phyloP scores from a whole-genome alignment of 2,888 invertebrate genomes.

The Marasmarcha lunaedactyla region DNA sequence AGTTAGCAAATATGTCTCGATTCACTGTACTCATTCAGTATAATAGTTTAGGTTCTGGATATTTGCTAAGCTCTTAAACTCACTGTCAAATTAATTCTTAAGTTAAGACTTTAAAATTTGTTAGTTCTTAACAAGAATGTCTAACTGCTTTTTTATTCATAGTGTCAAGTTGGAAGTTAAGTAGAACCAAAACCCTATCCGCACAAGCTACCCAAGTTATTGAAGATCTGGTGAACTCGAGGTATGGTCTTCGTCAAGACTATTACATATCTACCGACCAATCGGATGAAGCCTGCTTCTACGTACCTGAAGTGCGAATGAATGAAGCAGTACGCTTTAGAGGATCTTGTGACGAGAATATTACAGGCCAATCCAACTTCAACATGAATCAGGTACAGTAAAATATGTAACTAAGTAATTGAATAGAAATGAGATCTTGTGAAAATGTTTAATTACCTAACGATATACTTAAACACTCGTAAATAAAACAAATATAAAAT shows the following conservation, averaged over 20 bases:
- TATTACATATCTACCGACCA: constrained; percentile 41
- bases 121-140: too few species aligned
- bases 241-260: constrained; percentile 34
- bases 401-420: constrained; percentile 15
- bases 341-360: constrained; percentile 32
- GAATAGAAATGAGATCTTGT: too few species aligned
- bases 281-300: constrained; percentile 43
- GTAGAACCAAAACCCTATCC: constrained; percentile 27
- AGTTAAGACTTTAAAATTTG: too few species aligned
- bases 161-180: constrained; percentile 42
- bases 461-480: too few species aligned
- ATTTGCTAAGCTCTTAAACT: too few species aligned
- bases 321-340: constrained; percentile 33
- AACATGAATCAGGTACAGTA: constrained; percentile 31
- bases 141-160: constrained; percentile 3
- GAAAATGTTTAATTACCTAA: too few species aligned
- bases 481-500: too few species aligned
- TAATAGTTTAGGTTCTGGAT: too few species aligned
- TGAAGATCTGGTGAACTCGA: constrained; percentile 23
- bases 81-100: too few species aligned
- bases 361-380: constrained; percentile 31
- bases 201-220: constrained; percentile 23
- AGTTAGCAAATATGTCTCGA: too few species aligned
- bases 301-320: constrained; percentile 31
- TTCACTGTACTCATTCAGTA: too few species aligned